Evolutionary conservation across 2,113 vertebrate species (phyloP).

Genomic region (Sialia sialis): DNA sequence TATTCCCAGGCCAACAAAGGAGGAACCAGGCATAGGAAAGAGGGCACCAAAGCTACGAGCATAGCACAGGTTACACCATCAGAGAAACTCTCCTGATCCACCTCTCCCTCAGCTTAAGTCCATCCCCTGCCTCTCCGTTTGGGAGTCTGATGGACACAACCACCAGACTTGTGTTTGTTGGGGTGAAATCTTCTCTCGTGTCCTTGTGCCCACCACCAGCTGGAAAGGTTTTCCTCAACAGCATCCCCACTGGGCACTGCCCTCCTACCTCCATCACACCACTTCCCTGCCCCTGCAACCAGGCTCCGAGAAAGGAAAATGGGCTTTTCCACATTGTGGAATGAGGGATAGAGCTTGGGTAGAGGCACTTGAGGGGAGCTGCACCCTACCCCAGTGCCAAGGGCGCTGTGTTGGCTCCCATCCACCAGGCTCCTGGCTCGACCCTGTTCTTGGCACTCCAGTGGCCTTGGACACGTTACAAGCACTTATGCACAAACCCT

Average conservation of each 20-base stretch:
- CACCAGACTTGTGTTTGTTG: fast-evolving
- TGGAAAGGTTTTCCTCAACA: not conserved
- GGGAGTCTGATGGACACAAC: not conserved
- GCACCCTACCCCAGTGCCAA: not conserved
- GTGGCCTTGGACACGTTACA: not conserved
- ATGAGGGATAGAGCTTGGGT: no score
- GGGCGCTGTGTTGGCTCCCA: not conserved
- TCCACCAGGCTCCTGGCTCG: not conserved
- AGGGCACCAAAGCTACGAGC: not conserved
- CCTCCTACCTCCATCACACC: not conserved
- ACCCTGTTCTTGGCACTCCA: not conserved
- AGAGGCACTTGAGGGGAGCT: not conserved
- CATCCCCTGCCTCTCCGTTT: not conserved
- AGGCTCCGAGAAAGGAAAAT: not conserved
- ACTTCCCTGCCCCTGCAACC: not conserved
- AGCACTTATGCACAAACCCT: not conserved
- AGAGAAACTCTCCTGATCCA: not conserved
- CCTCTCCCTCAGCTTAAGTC: not conserved
- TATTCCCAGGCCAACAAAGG: not conserved
- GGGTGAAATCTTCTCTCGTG: not conserved
- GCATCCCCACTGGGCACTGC: not conserved
- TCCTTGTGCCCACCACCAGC: not conserved
- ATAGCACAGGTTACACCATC: not conserved
- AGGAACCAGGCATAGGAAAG: not conserved
- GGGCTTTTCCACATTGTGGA: not conserved